Base-by-base conservation (phyloP, 2,797 vertebrate genomes). In the Anguilla marmorata region DNA sequence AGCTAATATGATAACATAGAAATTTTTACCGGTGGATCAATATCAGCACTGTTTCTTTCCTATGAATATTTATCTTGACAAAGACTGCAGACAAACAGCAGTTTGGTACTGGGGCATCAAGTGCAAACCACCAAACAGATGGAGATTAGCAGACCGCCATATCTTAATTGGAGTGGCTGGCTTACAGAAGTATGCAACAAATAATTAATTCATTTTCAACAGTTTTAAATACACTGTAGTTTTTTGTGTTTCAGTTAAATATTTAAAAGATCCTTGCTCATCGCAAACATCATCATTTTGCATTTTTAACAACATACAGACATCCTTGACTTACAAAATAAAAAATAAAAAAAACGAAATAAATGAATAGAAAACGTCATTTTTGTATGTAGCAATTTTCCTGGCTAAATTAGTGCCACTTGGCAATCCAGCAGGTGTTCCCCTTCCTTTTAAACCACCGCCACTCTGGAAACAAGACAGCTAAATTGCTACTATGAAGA, bases 401-500 rank as follows among this genome's bases (percentile, higher is more conserved):
- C 50, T 45, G 45, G 45, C 21, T 48, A n/a, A 82, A 82, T 82
- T 41, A 80, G 41, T 9, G 8, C 76, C 21, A 41, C 74, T 41
- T 24, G 5, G 21, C 79, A 50, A 82, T 82, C 41, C 45, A 50
- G 41, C 41, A 82, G 45, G 41, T 82, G 41, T 82, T 45, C 79
- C 79, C 21, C 5, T 21, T 82, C 41, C n/a, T 50, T 82, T 82
- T 11, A 50, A 82, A 50, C 41, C 45, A 82, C 33, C 45, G 21
- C 41, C 74, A 41, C 33, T 21, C 74, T n/a, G 8, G n/a, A 45
- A 79, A 41, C 33, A 41, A 50, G 79, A 21, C 41, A 50, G 79
- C 79, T 82, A 50, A 82, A 82, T 48, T 48, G 79, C 27, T 82
- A 50, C 79, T n/a, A n/a, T 50, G 45, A 11, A 82, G 79, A 82